These are phyloP conservation scores for Pocillopora verrucosa DNA, from an alignment of 64 coral and sea anemone species.

Conservation along the genomic window DNA sequence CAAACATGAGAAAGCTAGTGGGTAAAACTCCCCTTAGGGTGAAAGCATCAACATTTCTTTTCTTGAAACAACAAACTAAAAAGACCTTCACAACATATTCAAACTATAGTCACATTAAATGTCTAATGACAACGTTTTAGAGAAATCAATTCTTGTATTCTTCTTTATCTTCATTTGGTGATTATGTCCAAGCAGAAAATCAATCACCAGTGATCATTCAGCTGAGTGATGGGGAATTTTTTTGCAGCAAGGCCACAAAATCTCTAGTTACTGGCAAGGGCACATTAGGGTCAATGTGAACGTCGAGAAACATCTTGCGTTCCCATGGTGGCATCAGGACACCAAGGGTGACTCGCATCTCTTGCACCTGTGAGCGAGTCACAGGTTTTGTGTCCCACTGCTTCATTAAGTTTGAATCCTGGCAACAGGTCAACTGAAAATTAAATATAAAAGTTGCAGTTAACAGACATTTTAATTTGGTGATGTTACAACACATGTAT, in stretches of 20 bases:
- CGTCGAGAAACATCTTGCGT: constrained; percentile 60
- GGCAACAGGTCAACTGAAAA: constrained; percentile 36
- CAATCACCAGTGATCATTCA: not conserved
- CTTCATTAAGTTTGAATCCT: constrained; percentile 38
- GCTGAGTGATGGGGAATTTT: constrained; percentile 53
- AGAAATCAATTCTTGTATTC: no score
- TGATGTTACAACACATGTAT: no score
- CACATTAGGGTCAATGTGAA: constrained; percentile 55
- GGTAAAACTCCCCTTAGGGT: no score
- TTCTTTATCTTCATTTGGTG: no score
- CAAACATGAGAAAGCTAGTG: no score
- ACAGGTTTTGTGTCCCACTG: constrained; percentile 41
- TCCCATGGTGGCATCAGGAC: constrained; percentile 84
- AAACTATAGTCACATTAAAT: no score
- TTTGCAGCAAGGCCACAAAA: constrained; percentile 76
- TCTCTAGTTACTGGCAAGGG: constrained; percentile 65
- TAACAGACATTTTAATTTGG: not conserved
- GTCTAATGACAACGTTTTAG: no score
- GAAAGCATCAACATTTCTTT: no score
- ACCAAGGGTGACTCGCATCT: constrained; percentile 66
- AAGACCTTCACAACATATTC: no score
- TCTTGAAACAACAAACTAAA: no score
- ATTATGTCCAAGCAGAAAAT: no score
- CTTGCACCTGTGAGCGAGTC: constrained; percentile 1
- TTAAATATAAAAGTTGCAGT: not conserved